Evolutionary conservation across 2,888 invertebrate species (phyloP).

Genomic region (Habrosyne pyritoides): DNA sequence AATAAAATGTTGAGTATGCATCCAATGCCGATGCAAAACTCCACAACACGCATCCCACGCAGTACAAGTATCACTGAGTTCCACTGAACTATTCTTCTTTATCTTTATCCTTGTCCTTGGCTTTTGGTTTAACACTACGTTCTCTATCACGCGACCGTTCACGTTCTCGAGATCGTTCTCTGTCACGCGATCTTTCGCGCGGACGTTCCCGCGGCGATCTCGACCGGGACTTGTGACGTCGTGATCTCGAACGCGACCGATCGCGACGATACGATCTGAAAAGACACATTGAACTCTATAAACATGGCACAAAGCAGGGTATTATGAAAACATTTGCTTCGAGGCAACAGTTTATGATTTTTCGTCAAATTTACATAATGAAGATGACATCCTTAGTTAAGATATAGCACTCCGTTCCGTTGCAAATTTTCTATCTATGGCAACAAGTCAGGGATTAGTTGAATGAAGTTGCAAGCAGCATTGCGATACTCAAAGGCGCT

Average conservation of each 20-base stretch:
- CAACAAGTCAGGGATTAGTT: no score
- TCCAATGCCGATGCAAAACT: conserved; percentile 7
- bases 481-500: no score
- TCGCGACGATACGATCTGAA: conserved; percentile 86
- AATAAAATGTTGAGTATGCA: not conserved
- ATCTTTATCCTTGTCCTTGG: conserved; percentile 87
- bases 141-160: conserved; percentile 64
- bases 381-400: no score
- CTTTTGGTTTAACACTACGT: conserved; percentile 82
- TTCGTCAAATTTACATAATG: no score
- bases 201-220: conserved; percentile 83
- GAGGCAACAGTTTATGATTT: no score
- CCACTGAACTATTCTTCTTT: conserved; percentile 85
- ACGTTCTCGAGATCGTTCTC: conserved; percentile 67
- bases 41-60: conserved; percentile 11
- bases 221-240: conserved; percentile 88
- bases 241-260: conserved; percentile 86
- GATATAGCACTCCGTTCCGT: no score
- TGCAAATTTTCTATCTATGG: no score
- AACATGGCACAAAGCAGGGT: no score
- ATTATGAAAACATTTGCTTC: no score
- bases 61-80: not conserved
- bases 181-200: conserved; percentile 69
- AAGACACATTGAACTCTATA: no score
- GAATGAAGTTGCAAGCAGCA: no score